These are phyloP conservation scores for Rhinoderma darwinii DNA, from an alignment of 2,113 vertebrate species.

Conservation along the genomic window DNA sequence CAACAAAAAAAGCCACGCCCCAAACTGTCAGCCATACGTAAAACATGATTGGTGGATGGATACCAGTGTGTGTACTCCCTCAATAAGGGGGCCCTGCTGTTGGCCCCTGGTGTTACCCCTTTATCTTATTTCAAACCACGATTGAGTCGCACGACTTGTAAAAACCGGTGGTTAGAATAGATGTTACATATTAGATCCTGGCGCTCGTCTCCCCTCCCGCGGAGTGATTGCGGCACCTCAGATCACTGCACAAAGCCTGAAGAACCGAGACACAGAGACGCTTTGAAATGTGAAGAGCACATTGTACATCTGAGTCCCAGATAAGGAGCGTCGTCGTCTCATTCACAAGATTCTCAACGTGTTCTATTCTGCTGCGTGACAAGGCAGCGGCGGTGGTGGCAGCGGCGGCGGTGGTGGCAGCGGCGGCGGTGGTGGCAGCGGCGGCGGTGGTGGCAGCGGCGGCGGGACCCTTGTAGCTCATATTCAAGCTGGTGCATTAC, in stretches of 20 bases:
- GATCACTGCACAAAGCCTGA: constrained; percentile 3
- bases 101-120: neutral
- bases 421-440: neutral
- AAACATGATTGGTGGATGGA: too few species aligned
- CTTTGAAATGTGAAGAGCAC: neutral
- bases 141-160: neutral
- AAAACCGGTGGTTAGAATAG: neutral
- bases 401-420: neutral
- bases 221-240: neutral
- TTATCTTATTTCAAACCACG: neutral
- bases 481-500: neutral
- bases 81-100: too few species aligned
- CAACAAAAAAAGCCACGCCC: too few species aligned
- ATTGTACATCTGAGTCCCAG: constrained; percentile 1
- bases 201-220: neutral
- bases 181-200: neutral
- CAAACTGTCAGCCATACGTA: too few species aligned
- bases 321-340: neutral
- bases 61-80: too few species aligned
- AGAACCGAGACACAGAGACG: neutral
- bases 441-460: neutral
- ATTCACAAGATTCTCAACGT: neutral
- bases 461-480: neutral
- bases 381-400: neutral
- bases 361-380: neutral